Base-by-base conservation (phyloP, 1,140 invertebrate species). In the Monochamus saltuarius region DNA sequence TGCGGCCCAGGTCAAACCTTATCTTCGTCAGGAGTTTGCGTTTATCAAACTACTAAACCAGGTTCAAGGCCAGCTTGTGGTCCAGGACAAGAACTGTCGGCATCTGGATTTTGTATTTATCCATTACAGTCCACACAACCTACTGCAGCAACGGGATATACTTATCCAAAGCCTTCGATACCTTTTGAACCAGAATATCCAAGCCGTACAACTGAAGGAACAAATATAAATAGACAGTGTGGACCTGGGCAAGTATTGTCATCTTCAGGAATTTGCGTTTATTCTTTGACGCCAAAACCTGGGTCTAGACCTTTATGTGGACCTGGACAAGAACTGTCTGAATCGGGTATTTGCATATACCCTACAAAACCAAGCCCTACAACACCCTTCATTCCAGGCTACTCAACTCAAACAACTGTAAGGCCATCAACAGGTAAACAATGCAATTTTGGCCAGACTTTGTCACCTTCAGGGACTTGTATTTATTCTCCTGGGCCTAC, bases 141-240 rank as follows among this genome's bases (percentile, higher is more conserved):
- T 42, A 29, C 6, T 29, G 22, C 22, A 3, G 2, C 2, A 17
- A 13, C n/a, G 7, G 40, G 40, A 13, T 17, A 42, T 4, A 42
- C 16, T 3, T 17, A 13, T 13, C n/a, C 22, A 29, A 29, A 29
- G 22, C 22, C 22, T 47, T 29, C 22, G 6, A 29, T 6, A 29
- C 22, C 22, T 29, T 29, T 29, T 29, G 22, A 29, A 29, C 6
- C 22, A 29, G 22, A 16, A 34, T 56, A 56, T 17, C 54, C 54
- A 29, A 29, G 22, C 6, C 22, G 22, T 6, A 52, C 1, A 42
- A 42, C 37, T 43, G 55, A 17, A 57, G 45, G 37, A 39, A 19
- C 47, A 16, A 62, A 29, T 29, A 14, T 49, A 53, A n/a, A n/a
- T 39, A 17, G 52, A 42, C 11, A 11, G 16, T 42, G 39, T 42